Percentiles rank a stretch among this genome's conserved stretches.
Conservation (phyloP, 2,797 vertebrate genomes). For the Dromococcyx pavoninus region DNA sequence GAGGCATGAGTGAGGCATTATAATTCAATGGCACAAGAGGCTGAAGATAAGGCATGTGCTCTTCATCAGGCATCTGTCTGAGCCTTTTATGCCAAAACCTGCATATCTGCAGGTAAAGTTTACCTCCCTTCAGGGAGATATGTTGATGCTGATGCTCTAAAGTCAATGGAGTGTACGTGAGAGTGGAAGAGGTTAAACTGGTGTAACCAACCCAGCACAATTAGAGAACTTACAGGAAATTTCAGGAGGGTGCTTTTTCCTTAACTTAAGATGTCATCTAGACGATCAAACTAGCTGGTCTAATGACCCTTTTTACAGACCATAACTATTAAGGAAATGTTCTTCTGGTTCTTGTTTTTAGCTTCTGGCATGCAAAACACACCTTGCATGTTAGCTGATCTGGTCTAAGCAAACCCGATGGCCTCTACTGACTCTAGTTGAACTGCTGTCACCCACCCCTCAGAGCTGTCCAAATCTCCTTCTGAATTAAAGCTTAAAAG, state of each 20-base stretch:
- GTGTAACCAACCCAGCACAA: background rate
- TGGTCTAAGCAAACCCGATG: background rate
- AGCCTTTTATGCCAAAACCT: background rate
- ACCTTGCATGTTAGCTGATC: background rate
- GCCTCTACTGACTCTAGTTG: background rate
- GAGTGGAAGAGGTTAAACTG: conserved; percentile 9
- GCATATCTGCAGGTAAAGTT: background rate
- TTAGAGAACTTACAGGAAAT: background rate
- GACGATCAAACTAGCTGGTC: background rate
- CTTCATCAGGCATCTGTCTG: background rate
- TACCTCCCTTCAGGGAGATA: background rate
- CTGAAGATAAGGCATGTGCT: background rate
- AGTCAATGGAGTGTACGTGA: background rate
- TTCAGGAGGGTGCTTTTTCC: background rate
- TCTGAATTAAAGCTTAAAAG: background rate
- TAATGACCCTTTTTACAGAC: background rate
- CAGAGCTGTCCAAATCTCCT: background rate
- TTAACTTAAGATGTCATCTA: background rate
- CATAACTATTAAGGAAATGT: background rate
- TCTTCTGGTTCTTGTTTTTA: background rate
- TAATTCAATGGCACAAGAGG: background rate
- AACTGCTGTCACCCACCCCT: background rate
- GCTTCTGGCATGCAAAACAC: background rate
- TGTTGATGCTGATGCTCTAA: background rate
- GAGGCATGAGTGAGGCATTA: background rate